A percentile compares a stretch with the other conserved stretches of the same genome.
These are phyloP conservation scores for Cinara cedri DNA, from an alignment of 2,888 invertebrate genomes.

Conservation along the genomic window DNA sequence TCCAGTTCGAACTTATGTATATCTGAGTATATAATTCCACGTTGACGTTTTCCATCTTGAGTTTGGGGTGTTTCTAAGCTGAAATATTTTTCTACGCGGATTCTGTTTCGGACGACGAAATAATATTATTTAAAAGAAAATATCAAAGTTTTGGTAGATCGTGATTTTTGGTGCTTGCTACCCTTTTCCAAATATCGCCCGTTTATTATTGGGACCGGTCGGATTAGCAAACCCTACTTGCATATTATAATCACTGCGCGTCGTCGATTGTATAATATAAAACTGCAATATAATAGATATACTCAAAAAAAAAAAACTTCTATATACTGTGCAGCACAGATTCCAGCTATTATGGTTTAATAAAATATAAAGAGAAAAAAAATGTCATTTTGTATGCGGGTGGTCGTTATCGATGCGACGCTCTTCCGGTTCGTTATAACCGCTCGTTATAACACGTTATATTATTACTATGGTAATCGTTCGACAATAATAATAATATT, in stretches of 20 bases:
- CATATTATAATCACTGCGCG: neutral
- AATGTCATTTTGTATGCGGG: constrained; percentile 21
- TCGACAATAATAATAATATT: neutral
- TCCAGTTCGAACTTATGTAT: too few species aligned
- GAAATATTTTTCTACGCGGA: too few species aligned
- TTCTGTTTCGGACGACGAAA: too few species aligned
- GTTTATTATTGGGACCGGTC: too few species aligned
- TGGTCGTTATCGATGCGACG: constrained; percentile 16
- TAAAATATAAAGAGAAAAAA: neutral
- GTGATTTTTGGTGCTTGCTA: too few species aligned
- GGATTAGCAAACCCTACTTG: too few species aligned
- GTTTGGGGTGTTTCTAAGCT: too few species aligned
- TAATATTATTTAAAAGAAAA: too few species aligned
- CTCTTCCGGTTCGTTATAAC: constrained; percentile 43
- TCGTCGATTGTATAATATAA: neutral
- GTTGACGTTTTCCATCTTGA: too few species aligned
- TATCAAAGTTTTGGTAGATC: too few species aligned
- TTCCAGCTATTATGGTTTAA: constrained; percentile 27
- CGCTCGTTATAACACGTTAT: neutral
- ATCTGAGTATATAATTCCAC: too few species aligned
- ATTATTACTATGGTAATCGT: constrained; percentile 14
- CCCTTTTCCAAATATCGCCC: too few species aligned
- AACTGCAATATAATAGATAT: neutral
- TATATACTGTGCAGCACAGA: neutral
- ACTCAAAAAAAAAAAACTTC: constrained; percentile 14